Evolutionary conservation across 2,888 invertebrate species (phyloP).

Genomic region (Drosophila recens): DNA sequence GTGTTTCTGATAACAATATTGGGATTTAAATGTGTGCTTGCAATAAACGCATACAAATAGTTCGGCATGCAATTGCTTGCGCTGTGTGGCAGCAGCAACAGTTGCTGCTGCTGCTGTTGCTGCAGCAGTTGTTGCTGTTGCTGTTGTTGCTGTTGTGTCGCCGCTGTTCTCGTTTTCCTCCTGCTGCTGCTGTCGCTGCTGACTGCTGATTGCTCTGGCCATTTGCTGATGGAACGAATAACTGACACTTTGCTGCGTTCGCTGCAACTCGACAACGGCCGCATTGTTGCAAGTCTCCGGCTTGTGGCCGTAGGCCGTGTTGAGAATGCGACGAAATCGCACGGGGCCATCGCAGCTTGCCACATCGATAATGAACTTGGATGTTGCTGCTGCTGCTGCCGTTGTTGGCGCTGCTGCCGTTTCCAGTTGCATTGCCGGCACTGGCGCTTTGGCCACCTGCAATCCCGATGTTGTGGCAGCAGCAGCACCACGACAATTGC

Average conservation of each 20-base stretch:
- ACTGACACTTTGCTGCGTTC: conserved; percentile 84
- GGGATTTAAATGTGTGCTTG: conserved; percentile 92
- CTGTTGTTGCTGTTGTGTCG: conserved; percentile 61
- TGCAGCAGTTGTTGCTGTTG: conserved; percentile 60
- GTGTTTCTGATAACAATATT: conserved; percentile 94
- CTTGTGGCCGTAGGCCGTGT: conserved; percentile 90
- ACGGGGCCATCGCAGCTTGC: conserved; percentile 97
- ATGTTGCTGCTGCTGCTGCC: conserved; percentile 26
- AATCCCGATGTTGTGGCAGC: background rate
- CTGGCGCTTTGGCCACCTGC: conserved; percentile 33
- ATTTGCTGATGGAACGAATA: conserved; percentile 85
- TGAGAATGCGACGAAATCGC: conserved; percentile 93
- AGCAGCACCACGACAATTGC: conserved; percentile 1
- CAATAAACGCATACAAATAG: conserved; percentile 91
- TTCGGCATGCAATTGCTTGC: conserved; percentile 74
- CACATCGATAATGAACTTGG: conserved; percentile 91
- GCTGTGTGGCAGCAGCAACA: conserved; percentile 37
- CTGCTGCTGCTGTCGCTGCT: conserved; percentile 81
- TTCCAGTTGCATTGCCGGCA: conserved; percentile 56
- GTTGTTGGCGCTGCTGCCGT: conserved; percentile 25
- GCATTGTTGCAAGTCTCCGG: conserved; percentile 77
- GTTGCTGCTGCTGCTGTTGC: conserved; percentile 34
- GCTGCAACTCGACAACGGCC: conserved; percentile 53
- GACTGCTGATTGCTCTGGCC: conserved; percentile 84
- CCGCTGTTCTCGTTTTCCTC: conserved; percentile 61